Evolutionary conservation across 2,888 invertebrate genomes (phyloP), one percentile per base, ranked within the genome.

Genomic region (Meteorus cinctellus): DNA sequence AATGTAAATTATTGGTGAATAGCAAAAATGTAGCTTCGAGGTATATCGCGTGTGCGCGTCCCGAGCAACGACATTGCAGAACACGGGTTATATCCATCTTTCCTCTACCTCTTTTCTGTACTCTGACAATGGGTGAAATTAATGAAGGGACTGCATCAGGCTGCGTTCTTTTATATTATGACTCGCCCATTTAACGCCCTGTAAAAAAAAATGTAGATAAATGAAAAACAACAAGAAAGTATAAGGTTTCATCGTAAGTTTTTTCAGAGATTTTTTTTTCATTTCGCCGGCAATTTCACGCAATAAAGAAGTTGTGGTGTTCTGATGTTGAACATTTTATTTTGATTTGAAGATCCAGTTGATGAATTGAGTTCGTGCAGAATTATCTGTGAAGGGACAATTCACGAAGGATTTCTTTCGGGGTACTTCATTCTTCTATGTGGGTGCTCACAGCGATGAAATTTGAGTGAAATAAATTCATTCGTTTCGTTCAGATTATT

Each of bases 151-250:
- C 55, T 19, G 19, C 55, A 24, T 19, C 65, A 24, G 8, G 71
- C 16, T 27, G 27, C 29, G 6, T 55, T n/a, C 6, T 24, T 10
- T 55, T 55, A 55, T 55, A 41, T 62, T 65, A 70, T 75, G 65
- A 27, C 69, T 70, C 62, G 70, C 36, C 70, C 70, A 70, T 70
- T 70, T 65, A 70, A 75, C 69, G 70, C 63, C 41, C 65, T 51
- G 36, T 48, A 16, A 69, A 65, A 55, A 19, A 19, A 19, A 72
- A 48, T 31, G 19, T 6, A 16, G n/a, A 45, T n/a, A 8, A 55
- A n/a, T n/a, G 4, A 6, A 55, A 48, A 5, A 16, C 1, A 48
- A 48, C 31, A 5, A 65, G 31, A 65, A 16, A 31, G 19, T 31
- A 65, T 31, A 34, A 6, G n/a, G n/a, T 41, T 41, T 41, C 12